Evolutionary conservation across 2,113 vertebrate species (phyloP).

Genomic region (Oncorhynchus gorbuscha): DNA sequence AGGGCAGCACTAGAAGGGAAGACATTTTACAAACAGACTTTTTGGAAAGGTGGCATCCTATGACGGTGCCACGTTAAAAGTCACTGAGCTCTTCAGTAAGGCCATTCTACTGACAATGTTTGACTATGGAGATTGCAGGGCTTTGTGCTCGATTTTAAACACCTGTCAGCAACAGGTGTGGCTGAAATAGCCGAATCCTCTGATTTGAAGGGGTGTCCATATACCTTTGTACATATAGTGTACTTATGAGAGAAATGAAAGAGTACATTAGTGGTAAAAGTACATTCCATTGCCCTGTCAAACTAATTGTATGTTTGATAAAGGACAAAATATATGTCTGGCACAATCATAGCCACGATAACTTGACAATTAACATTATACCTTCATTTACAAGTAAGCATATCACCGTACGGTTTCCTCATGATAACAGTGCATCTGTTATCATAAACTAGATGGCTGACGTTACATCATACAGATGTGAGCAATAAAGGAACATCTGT

Average conservation of each 20-base stretch:
- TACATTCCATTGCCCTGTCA: conserved; percentile 8
- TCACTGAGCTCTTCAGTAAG: too few relatives aligned
- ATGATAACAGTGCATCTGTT: conserved; percentile 34
- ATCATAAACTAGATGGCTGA: conserved; percentile 41
- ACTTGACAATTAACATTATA: conserved; percentile 15
- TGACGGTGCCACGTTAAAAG: too few relatives aligned
- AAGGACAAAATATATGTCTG: background rate
- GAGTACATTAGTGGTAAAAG: background rate
- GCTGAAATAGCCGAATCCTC: too few relatives aligned
- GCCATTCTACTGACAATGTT: too few relatives aligned
- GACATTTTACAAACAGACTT: too few relatives aligned
- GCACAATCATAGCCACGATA: background rate
- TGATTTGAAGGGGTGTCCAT: too few relatives aligned
- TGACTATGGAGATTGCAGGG: too few relatives aligned
- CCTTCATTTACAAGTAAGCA: conserved; percentile 20
- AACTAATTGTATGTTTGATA: background rate
- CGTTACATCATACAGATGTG: conserved; percentile 59
- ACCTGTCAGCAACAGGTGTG: too few relatives aligned
- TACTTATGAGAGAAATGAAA: background rate
- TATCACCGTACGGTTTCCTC: conserved; percentile 19
- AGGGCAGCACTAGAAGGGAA: too few relatives aligned
- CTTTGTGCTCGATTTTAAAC: too few relatives aligned
- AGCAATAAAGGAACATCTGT: conserved; percentile 67
- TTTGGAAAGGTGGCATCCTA: too few relatives aligned
- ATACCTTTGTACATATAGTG: too few relatives aligned